A percentile compares a stretch with the other conserved stretches of the same genome.
These are phyloP conservation scores for Parazoanthus swiftii DNA, from an alignment of 92 coral and sea anemone genomes.

Conservation along the genomic window DNA sequence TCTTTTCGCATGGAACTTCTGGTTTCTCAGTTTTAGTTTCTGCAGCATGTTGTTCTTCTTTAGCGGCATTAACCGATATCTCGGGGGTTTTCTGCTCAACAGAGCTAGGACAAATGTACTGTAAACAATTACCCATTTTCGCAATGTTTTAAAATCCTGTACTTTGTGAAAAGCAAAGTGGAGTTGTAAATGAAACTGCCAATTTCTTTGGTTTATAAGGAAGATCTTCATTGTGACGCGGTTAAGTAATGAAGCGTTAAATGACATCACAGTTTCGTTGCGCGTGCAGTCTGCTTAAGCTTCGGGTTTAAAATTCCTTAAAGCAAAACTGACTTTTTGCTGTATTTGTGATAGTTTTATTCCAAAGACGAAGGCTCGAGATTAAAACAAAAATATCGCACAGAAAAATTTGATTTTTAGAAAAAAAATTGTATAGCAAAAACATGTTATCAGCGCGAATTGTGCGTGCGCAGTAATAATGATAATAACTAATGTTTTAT, in stretches of 20 bases:
- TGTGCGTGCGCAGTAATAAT: too few species aligned
- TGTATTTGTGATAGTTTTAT: too few species aligned
- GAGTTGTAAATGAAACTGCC: neutral
- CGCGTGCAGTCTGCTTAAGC: neutral
- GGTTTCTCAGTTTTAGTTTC: neutral
- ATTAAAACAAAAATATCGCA: too few species aligned
- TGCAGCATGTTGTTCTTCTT: neutral
- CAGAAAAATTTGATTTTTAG: too few species aligned
- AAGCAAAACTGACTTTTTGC: too few species aligned
- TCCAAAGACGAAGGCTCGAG: too few species aligned
- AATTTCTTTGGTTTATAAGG: too few species aligned
- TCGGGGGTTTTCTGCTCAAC: too few species aligned
- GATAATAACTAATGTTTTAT: too few species aligned
- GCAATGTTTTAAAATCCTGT: neutral
- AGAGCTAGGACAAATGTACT: constrained; percentile 3
- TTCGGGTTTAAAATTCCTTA: neutral
- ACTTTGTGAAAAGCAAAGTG: neutral
- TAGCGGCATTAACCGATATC: neutral
- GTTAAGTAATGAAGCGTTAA: neutral
- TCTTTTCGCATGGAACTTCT: neutral
- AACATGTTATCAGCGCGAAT: too few species aligned
- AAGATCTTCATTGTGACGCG: neutral
- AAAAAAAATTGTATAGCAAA: too few species aligned
- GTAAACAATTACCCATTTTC: constrained; percentile 4
- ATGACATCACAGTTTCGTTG: neutral